Evolutionary conservation across 1,140 invertebrate genomes (phyloP).

Genomic region (Polypedilum pembai): DNA sequence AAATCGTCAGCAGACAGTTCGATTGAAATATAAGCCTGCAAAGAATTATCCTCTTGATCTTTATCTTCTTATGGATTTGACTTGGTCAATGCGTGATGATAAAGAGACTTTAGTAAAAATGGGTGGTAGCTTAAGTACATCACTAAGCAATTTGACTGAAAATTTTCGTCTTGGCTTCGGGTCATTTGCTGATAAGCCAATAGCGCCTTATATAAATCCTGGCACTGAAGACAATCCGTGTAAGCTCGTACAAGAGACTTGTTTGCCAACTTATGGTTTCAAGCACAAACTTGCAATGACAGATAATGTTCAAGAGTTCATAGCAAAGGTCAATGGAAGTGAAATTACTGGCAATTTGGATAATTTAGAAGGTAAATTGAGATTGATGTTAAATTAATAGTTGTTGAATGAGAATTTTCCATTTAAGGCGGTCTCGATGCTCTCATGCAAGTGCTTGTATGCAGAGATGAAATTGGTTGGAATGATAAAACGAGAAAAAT

Average conservation of each 20-base stretch:
- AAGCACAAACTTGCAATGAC: conserved; percentile 60
- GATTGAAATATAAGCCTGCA: conserved; percentile 52
- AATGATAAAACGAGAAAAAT: conserved; percentile 50
- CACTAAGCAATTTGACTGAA: conserved; percentile 65
- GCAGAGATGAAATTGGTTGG: conserved; percentile 62
- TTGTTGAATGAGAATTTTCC: no score
- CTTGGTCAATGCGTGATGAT: conserved; percentile 82
- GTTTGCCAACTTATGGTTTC: conserved; percentile 61
- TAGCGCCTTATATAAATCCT: conserved; percentile 65
- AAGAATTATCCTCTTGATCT: conserved; percentile 86
- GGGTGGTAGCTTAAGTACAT: conserved; percentile 55
- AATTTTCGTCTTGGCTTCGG: conserved; percentile 79
- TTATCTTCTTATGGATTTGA: conserved; percentile 87
- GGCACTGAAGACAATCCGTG: conserved; percentile 51
- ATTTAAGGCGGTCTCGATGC: conserved; percentile 75
- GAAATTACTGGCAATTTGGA: conserved; percentile 93
- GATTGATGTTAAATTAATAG: neutral
- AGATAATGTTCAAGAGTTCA: conserved; percentile 49
- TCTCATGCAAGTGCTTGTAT: conserved; percentile 95
- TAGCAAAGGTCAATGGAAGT: conserved; percentile 51
- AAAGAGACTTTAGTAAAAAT: conserved; percentile 68
- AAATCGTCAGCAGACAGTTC: conserved; percentile 46
- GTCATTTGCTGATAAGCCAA: conserved; percentile 75
- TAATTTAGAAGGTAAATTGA: conserved; percentile 74
- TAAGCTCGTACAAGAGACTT: conserved; percentile 42